Evolutionary conservation across 2,888 invertebrate genomes (phyloP).

Genomic region (Caprella mutica): DNA sequence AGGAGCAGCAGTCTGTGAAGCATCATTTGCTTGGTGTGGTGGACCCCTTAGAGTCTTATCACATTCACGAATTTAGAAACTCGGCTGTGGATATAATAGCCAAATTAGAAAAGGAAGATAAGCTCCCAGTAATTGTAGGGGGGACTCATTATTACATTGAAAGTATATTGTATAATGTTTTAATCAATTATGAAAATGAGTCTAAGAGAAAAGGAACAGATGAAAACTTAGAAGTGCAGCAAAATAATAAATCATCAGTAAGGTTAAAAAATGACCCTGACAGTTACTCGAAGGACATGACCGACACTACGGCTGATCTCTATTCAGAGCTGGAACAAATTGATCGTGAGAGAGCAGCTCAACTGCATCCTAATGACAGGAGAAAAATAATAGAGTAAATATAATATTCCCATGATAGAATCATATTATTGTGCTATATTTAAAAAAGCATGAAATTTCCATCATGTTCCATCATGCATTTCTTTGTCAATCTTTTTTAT

Average conservation of each 20-base stretch:
- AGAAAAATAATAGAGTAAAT: slow-evolving; percentile 54
- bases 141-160: slow-evolving; percentile 99
- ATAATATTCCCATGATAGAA: neutral
- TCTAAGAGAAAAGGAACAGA: slow-evolving; percentile 19
- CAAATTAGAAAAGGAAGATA: slow-evolving; percentile 53
- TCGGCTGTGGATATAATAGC: slow-evolving; percentile 45
- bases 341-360: slow-evolving; percentile 67
- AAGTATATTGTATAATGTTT: slow-evolving; percentile 76
- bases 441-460: too few species aligned
- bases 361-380: slow-evolving; percentile 81
- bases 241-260: too few species aligned
- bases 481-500: too few species aligned
- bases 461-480: too few species aligned
- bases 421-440: neutral
- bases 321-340: slow-evolving; percentile 57
- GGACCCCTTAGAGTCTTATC: slow-evolving; percentile 62
- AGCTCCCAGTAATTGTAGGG: slow-evolving; percentile 84
- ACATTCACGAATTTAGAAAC: slow-evolving; percentile 72
- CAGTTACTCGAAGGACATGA: neutral
- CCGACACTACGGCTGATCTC: slow-evolving; percentile 50
- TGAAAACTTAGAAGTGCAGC: too few species aligned
- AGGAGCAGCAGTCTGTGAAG: slow-evolving; percentile 59
- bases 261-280: neutral
- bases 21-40: slow-evolving; percentile 85
- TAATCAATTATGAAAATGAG: slow-evolving; percentile 47